Conservation (phyloP, 2,797 vertebrate species). For the Enoplosus armatus region DNA sequence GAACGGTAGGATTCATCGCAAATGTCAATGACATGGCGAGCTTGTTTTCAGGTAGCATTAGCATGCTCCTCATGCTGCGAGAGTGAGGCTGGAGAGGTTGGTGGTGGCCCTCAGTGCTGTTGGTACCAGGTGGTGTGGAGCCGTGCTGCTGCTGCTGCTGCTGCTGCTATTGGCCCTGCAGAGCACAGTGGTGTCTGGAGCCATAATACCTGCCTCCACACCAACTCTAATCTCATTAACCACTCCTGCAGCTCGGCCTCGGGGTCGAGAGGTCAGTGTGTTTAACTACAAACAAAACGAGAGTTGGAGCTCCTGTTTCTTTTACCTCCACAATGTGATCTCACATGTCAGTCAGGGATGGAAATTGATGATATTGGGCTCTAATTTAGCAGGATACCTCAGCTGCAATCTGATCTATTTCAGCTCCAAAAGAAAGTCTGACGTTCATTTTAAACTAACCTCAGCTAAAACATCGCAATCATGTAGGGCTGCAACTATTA, state of each 20-base stretch:
- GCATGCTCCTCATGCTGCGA: constrained; percentile 26
- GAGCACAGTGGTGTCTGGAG: constrained; percentile 82
- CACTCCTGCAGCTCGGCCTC: constrained; percentile 64
- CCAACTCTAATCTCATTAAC: constrained; percentile 80
- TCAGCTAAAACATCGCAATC: neutral
- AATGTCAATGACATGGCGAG: neutral
- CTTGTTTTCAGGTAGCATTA: constrained; percentile 19
- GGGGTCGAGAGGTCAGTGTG: constrained; percentile 64
- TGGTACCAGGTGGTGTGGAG: constrained; percentile 81
- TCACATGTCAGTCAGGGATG: neutral
- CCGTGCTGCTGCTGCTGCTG: constrained; percentile 67
- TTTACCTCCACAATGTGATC: neutral
- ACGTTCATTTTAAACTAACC: neutral
- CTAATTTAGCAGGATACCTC: neutral
- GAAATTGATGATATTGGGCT: neutral
- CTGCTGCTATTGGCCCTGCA: constrained; percentile 62
- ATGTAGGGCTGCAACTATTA: neutral
- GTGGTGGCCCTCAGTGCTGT: constrained; percentile 61
- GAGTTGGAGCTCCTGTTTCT: constrained; percentile 31
- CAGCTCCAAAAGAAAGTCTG: neutral
- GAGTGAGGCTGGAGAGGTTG: constrained; percentile 33
- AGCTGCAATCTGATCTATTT: neutral
- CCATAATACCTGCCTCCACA: constrained; percentile 79
- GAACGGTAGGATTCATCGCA: constrained; percentile 81
- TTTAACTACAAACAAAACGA: constrained; percentile 57